Evolutionary conservation across 2,113 vertebrate genomes (phyloP), one percentile per base, ranked within the genome.

Genomic region (Melanerpes aurifrons): DNA sequence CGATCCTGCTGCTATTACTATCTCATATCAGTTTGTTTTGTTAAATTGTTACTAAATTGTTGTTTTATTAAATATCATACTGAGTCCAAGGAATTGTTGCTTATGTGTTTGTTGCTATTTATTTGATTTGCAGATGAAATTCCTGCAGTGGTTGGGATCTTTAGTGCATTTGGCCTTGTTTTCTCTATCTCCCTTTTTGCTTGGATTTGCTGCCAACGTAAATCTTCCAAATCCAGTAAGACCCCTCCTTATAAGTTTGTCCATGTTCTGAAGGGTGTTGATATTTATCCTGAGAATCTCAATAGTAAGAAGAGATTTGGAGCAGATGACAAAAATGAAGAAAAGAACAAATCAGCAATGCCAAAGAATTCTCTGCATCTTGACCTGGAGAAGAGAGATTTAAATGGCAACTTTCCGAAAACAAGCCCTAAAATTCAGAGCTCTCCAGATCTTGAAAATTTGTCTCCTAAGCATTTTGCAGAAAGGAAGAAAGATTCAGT

Each of bases 181-280:
- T 99, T 99, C 98, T 99, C 98, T 67, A 98, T 98, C 56, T 99
- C 99, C 45, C 98, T 99, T 58, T 99, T 99, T 91, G 98, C 99
- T 31, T 99, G 99, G 99, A 99, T 99, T 97, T 99, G 99, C 96
- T 99, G 99, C 92, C 99, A 99, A 83, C 99, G 99, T 88, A 99
- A 99, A 97, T 98, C 98, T 87, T 98, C 98, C 53, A 99, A 99
- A 94, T 98, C 98, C 77, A 98, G 98, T 96, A 99, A 99, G 95
- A 99, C 98, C 16, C 99, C 99, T 81, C 98, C 99, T 2, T 99
- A 99, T 95, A 99, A 99, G 95, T 99, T 99, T 94, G 99, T 99
- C 67, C 99, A 99, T 95, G 99, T 99, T 97, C 98, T 99, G 61
- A 99, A 99, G 92, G 99, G 99, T 31, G 99, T 99, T 66, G 98